These are phyloP conservation scores for Trachelipus rathkii DNA, from an alignment of 1,140 invertebrate genomes.

Conservation along the genomic window DNA sequence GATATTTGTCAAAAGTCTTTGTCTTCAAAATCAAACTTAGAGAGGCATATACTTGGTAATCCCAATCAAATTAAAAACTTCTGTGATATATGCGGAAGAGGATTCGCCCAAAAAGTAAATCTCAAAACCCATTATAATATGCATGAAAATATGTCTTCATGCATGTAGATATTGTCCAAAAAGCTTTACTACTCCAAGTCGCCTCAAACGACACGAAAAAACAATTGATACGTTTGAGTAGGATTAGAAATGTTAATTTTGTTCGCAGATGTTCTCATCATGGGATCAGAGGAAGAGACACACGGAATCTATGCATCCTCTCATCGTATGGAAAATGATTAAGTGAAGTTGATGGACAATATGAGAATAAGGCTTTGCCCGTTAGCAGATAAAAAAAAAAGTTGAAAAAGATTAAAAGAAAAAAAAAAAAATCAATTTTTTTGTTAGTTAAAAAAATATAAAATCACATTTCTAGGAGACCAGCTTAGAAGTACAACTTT, in stretches of 20 bases:
- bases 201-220: not conserved
- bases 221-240: not conserved
- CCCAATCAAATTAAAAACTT: not conserved
- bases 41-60: not conserved
- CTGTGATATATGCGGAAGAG: not conserved
- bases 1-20: not conserved
- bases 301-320: too few species aligned
- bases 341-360: too few species aligned
- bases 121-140: not conserved
- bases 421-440: too few species aligned
- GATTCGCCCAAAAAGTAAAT: not conserved
- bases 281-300: not conserved
- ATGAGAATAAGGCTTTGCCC: too few species aligned
- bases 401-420: too few species aligned
- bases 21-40: not conserved
- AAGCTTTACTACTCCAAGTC: not conserved
- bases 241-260: not conserved
- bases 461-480: too few species aligned
- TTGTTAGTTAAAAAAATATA: too few species aligned
- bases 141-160: not conserved
- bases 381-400: too few species aligned
- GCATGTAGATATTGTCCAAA: not conserved
- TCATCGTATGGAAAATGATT: too few species aligned
- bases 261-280: not conserved
- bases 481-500: too few species aligned